phyloP scores from a whole-genome alignment of 1,140 invertebrate genomes.

The Drosophila gunungcola region DNA sequence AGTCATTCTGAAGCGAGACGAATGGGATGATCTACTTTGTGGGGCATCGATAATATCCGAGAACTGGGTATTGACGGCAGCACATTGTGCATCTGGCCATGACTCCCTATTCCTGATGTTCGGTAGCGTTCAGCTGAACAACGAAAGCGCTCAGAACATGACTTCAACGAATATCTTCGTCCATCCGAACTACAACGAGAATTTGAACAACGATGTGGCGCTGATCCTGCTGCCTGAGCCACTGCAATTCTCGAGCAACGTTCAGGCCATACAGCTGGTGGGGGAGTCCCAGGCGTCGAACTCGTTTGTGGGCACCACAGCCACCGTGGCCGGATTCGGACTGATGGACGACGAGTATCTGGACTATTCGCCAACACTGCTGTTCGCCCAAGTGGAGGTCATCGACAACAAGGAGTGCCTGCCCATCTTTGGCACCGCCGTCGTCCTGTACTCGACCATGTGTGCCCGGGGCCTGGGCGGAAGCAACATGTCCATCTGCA shows the following conservation, averaged over 20 bases:
- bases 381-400: conserved; percentile 69
- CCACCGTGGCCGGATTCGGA: conserved; percentile 68
- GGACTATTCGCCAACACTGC: conserved; percentile 60
- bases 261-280: conserved; percentile 70
- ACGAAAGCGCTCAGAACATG: conserved; percentile 66
- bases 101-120: conserved; percentile 77
- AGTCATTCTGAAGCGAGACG: conserved; percentile 72
- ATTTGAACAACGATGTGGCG: conserved; percentile 86
- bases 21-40: conserved; percentile 84
- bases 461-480: conserved; percentile 58
- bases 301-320: conserved; percentile 59
- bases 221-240: conserved; percentile 85
- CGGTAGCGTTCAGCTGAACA: conserved; percentile 85
- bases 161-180: conserved; percentile 78
- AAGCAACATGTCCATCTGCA: conserved; percentile 75
- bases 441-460: conserved; percentile 59
- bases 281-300: conserved; percentile 21
- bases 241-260: conserved; percentile 75
- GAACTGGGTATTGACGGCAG: conserved; percentile 86
- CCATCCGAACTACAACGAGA: conserved; percentile 85
- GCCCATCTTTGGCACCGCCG: conserved; percentile 37
- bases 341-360: conserved; percentile 71
- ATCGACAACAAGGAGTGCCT: conserved; percentile 60
- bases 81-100: conserved; percentile 85
- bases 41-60: conserved; percentile 87